Evolutionary conservation across 2,888 invertebrate species (phyloP), one percentile per base, ranked within the genome.

Genomic region (Invenusta paracnida): DNA sequence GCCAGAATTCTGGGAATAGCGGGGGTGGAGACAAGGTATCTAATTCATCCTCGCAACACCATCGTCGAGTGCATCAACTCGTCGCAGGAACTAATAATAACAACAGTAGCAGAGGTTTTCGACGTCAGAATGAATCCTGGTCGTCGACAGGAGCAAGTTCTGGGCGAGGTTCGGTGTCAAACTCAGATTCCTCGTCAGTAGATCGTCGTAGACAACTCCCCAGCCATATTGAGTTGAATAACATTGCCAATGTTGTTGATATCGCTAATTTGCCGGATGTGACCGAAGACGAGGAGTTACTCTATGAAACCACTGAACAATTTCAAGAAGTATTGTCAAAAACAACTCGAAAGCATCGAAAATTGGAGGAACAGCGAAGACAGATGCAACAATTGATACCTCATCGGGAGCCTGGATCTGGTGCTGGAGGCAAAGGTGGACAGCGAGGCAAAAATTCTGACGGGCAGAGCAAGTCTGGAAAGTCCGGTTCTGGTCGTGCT

Each of bases 191-290:
- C 5, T 17, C 5, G 48, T 17, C 48, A 11, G 48, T 5, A 17
- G 48, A 48, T 11, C 73, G 73, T 28, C 31, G 66, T 25, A 29
- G 83, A 23, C 83, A 83, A 29, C 29, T 83, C 13, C 30, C 31
- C 25, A 83, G 66, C 30, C 73, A 73, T 23, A 84, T 84, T 29
- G 84, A 84, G 23, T 28, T 84, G 27, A 83, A 81, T 28, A 84
- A 84, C 28, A 79, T 84, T 11, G 84, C 84, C 5, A 84, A 66
- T 29, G 84, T 84, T 17, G 84, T 86, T 17, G 67, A 85, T 25
- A 28, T 87, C 11, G 85, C 85, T 66, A 86, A 86, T 86, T 31
- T 67, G 17, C 31, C 86, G 0, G 86, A 86, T 5, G 86, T 86
- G 5, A 67, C 85, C 17, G 86, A 86, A 23, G 66, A 85, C n/a